Percentiles rank a stretch among this genome's conserved stretches.
Evolutionary conservation across 2,113 vertebrate genomes (phyloP).

Genomic region (Otocyon megalotis): DNA sequence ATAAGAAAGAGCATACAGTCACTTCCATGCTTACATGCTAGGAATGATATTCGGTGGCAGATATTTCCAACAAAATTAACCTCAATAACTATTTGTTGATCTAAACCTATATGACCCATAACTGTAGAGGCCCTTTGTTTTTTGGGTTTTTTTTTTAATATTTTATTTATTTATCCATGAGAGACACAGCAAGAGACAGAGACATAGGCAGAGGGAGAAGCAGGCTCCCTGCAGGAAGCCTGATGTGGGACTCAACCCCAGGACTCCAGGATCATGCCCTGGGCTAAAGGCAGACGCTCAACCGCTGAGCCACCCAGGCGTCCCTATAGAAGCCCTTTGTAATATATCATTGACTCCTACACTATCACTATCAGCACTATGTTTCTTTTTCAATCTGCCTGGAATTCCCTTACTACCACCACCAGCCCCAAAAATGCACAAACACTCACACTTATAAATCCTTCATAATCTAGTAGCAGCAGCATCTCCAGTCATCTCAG

Average conservation of each 20-base stretch:
- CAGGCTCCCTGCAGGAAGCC: no score
- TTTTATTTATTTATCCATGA: no score
- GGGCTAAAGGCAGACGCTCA: no score
- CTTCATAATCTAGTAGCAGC: neutral
- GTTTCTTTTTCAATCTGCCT: neutral
- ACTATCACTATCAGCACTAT: neutral
- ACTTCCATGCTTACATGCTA: neutral
- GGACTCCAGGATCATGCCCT: no score
- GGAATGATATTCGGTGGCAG: neutral
- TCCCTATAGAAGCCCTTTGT: neutral
- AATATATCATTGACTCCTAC: neutral
- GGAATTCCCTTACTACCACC: neutral
- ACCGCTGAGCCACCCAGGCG: no score
- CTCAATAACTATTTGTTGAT: neutral
- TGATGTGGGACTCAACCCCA: no score
- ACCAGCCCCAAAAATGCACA: neutral
- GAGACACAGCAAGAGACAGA: no score
- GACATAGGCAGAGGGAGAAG: no score
- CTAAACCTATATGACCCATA: neutral
- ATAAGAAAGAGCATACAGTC: neutral
- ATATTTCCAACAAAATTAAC: neutral
- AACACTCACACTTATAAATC: no score
- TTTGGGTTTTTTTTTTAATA: no score
- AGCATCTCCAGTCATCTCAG: neutral
- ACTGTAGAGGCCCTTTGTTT: neutral